phyloP scores from a whole-genome alignment of 2,797 vertebrate genomes.

The Falco columbarius region DNA sequence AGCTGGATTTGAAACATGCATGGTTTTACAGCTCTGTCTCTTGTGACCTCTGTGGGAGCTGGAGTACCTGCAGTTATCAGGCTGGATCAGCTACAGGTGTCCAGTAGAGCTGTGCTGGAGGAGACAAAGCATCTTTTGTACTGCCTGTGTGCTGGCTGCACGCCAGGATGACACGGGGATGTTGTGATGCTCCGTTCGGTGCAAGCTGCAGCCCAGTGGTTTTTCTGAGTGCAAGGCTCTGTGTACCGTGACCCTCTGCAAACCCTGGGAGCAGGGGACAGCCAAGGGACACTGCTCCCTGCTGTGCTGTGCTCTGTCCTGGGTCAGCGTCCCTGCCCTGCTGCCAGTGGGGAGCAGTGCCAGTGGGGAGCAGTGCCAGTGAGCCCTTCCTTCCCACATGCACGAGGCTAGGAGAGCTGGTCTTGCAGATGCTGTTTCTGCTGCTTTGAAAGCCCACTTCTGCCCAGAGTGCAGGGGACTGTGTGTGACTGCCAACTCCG shows the following conservation, averaged over 20 bases:
- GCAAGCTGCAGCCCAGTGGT: not conserved
- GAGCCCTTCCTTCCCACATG: not conserved
- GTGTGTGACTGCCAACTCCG: accelerated
- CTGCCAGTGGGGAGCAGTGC: not conserved
- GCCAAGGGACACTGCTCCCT: not conserved
- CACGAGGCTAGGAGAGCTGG: accelerated
- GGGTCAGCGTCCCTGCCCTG: not conserved
- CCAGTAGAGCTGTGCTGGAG: not conserved
- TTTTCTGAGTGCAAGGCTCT: not conserved
- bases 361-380: not conserved
- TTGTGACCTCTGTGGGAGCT: not conserved
- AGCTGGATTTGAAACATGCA: not conserved
- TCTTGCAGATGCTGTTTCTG: not conserved
- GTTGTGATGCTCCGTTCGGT: accelerated
- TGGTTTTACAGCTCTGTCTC: not conserved
- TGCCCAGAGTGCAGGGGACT: accelerated
- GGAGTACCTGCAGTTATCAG: not conserved
- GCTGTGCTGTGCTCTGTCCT: not conserved
- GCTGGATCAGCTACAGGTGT: not conserved
- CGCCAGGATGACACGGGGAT: not conserved
- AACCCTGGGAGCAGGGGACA: not conserved
- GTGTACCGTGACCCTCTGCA: not conserved
- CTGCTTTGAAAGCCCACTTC: not conserved
- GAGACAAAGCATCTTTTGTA: not conserved
- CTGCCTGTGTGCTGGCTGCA: accelerated